Percentiles rank a stretch among this genome's conserved stretches.
phyloP scores from a whole-genome alignment of 2,113 vertebrate species.

The Hypocryptadius cinnamomeus region DNA sequence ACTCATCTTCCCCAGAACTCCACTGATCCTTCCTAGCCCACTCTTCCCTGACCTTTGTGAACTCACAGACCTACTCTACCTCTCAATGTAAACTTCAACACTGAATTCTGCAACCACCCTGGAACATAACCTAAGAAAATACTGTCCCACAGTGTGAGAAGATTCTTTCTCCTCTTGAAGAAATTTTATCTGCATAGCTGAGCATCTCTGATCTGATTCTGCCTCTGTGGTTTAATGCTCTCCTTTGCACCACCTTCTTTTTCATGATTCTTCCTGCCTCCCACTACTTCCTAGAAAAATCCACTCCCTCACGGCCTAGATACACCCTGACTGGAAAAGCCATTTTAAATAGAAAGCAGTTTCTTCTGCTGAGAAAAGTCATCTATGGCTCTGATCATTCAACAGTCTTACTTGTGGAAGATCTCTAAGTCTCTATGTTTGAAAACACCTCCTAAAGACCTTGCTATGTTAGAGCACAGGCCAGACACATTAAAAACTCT shows the following conservation, averaged over 20 bases:
- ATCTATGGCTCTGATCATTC: not conserved
- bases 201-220: not conserved
- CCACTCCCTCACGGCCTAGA: not conserved
- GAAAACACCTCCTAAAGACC: not conserved
- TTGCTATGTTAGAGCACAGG: not conserved
- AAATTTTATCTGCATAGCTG: not conserved
- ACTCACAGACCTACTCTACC: not conserved
- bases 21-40: not conserved
- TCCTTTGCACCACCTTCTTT: not conserved
- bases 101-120: not conserved
- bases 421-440: not conserved
- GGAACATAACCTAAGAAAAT: not conserved
- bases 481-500: not conserved
- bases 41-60: not conserved
- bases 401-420: not conserved
- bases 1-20: not conserved
- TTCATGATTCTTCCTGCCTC: slow-evolving; percentile 18
- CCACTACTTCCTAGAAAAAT: slow-evolving; percentile 30
- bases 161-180: not conserved
- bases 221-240: not conserved
- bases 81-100: not conserved
- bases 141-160: not conserved
- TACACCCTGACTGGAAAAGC: not conserved
- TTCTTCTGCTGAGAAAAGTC: not conserved
- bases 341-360: not conserved